Percentiles rank a stretch among this genome's conserved stretches.
Evolutionary conservation across 2,888 invertebrate genomes (phyloP).

Genomic region (Elgonia sp.): DNA sequence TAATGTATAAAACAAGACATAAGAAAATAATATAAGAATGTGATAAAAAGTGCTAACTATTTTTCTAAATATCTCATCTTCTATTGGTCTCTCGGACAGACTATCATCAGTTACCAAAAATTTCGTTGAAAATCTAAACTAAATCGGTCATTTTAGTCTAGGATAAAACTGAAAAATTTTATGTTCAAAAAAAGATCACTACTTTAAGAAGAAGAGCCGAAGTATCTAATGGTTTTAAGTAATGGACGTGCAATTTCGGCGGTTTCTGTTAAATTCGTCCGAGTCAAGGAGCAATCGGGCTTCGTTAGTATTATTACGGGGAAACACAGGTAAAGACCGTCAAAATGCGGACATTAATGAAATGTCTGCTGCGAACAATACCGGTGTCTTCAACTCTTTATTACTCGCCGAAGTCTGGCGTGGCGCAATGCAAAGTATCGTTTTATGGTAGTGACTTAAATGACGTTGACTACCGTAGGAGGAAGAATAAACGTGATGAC

Average conservation of each 20-base stretch:
- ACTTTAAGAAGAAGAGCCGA: constrained; percentile 2
- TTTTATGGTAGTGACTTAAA: constrained; percentile 74
- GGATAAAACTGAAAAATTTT: too few relatives aligned
- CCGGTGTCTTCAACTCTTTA: constrained; percentile 74
- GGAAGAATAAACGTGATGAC: constrained; percentile 74
- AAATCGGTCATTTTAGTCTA: too few relatives aligned
- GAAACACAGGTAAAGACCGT: constrained; percentile 51
- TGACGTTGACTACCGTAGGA: constrained; percentile 72
- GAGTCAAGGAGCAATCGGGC: constrained; percentile 31
- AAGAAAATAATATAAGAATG: too few relatives aligned
- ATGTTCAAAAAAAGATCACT: too few relatives aligned
- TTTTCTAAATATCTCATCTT: too few relatives aligned
- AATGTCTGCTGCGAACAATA: constrained; percentile 70
- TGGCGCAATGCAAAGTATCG: constrained; percentile 73
- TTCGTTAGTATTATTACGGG: constrained; percentile 47
- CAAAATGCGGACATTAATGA: constrained; percentile 67
- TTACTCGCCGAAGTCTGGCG: constrained; percentile 69
- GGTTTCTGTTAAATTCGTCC: constrained; percentile 1
- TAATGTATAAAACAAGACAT: too few relatives aligned
- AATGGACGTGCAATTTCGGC: constrained; percentile 30
- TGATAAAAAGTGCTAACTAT: too few relatives aligned
- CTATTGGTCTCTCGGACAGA: too few relatives aligned
- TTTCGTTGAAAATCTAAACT: too few relatives aligned
- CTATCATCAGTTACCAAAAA: too few relatives aligned
- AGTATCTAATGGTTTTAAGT: constrained; percentile 34